Evolutionary conservation across 2,888 invertebrate species (phyloP), one percentile per base, ranked within the genome.

Genomic region (Chesias legatella): DNA sequence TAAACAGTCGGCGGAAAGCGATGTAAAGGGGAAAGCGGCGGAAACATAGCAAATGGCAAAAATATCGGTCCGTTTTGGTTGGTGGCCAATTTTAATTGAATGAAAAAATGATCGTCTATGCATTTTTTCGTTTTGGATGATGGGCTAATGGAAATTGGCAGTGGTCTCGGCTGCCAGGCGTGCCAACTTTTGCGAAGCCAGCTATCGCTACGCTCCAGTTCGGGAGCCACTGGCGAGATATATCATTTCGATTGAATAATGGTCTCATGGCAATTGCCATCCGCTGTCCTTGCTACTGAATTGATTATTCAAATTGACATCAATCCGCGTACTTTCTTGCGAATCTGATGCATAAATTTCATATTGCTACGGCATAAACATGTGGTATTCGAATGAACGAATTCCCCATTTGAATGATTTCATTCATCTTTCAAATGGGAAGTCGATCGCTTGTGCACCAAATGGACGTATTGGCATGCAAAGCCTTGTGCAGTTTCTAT

Each of bases 61-160:
- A 68, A 63, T 57, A 60, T 64, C 65, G 56, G 64, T 64, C 63
- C 72, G 67, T 72, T 77, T 78, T 79, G 79, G 80, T 86, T 69
- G 67, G 72, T 60, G 57, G 84, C 84, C 86, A 86, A 84, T 86
- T 81, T 86, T 84, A 88, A 86, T 88, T 86, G 86, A 88, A 86
- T 85, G 76, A 84, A 88, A 88, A 88, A 86, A 81, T 83, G 80
- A 81, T 84, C 80, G 83, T 81, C 83, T 81, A 79, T 84, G 82
- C 84, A 77, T 80, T 85, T 88, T 85, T 88, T 85, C 84, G 83
- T 83, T 85, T 86, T 84, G 85, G 79, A 79, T 85, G 86, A 88
- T 84, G 83, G 79, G 85, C 76, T 86, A 86, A 86, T 86, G 88
- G 86, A 86, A 86, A 88, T 86, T 88, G 88, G 88, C 86, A 88